phyloP scores from a whole-genome alignment of 2,888 invertebrate genomes.

The Bugulina stolonifera region DNA sequence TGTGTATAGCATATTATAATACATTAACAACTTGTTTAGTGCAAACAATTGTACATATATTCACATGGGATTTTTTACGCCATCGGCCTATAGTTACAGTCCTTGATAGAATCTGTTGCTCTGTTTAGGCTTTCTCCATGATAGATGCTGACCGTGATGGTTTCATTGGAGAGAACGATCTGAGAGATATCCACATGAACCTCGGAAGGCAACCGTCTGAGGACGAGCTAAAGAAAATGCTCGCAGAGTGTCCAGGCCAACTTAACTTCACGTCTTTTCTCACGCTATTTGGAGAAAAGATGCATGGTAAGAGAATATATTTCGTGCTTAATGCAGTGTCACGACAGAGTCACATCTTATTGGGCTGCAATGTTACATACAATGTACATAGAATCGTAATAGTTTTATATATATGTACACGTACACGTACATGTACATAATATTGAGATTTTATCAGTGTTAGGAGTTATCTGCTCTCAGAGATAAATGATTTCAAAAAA shows the following conservation, averaged over 20 bases:
- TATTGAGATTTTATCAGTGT: too few species aligned
- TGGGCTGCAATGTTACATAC: too few species aligned
- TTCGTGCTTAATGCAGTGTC: too few species aligned
- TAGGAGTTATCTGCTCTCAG: too few species aligned
- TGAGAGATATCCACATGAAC: slow-evolving; percentile 48
- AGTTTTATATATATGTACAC: too few species aligned
- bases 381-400: too few species aligned
- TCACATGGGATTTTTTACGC: background rate
- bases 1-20: too few species aligned
- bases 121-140: slow-evolving; percentile 49
- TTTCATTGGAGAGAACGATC: slow-evolving; percentile 48
- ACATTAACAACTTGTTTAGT: background rate
- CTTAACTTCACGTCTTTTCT: slow-evolving; percentile 54
- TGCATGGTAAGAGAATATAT: slow-evolving; percentile 35
- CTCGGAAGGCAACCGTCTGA: slow-evolving; percentile 50
- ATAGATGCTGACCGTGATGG: slow-evolving; percentile 52
- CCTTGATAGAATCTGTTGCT: too few species aligned
- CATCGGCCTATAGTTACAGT: too few species aligned
- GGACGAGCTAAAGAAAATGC: slow-evolving; percentile 46
- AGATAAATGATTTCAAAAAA: too few species aligned
- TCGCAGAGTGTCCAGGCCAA: slow-evolving; percentile 42
- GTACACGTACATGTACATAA: too few species aligned
- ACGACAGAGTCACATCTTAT: too few species aligned
- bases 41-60: background rate
- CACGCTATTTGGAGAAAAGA: slow-evolving; percentile 50